These are phyloP conservation scores for Progne subis DNA, from an alignment of 2,113 vertebrate genomes.

Conservation along the genomic window DNA sequence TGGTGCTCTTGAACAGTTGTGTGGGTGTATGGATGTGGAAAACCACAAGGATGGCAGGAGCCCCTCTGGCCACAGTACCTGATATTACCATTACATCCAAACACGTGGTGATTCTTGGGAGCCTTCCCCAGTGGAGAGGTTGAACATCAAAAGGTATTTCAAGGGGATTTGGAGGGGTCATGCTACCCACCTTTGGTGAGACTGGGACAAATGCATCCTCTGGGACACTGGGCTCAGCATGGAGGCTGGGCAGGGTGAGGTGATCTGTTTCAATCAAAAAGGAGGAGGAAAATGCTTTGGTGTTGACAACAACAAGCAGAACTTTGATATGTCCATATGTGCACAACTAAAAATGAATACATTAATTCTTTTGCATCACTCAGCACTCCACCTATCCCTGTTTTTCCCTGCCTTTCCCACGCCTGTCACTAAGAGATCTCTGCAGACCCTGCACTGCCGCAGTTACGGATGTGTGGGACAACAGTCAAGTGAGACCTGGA, in stretches of 20 bases:
- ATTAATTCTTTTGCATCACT: not conserved
- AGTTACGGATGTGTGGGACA: fast-evolving
- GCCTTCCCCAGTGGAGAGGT: fast-evolving
- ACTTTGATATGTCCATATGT: fast-evolving
- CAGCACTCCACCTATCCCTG: not conserved
- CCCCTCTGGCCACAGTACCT: not conserved
- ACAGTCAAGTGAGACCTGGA: not conserved
- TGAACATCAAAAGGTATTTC: not conserved
- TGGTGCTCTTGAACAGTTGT: fast-evolving
- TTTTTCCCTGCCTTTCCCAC: fast-evolving
- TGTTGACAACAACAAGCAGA: not conserved
- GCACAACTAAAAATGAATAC: not conserved
- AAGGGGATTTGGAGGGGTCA: not conserved
- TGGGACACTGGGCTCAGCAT: not conserved
- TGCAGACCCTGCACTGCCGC: not conserved
- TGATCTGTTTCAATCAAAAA: not conserved
- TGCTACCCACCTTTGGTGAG: not conserved
- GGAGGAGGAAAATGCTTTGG: not conserved
- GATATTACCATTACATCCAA: not conserved
- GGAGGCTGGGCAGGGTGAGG: not conserved
- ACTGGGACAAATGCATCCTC: not conserved
- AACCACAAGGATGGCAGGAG: not conserved
- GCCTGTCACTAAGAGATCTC: not conserved
- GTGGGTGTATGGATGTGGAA: not conserved
- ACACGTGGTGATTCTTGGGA: fast-evolving